A percentile compares a stretch with the other conserved stretches of the same genome.
Conservation (phyloP, 2,113 vertebrate genomes). For the Diadophis punctatus region DNA sequence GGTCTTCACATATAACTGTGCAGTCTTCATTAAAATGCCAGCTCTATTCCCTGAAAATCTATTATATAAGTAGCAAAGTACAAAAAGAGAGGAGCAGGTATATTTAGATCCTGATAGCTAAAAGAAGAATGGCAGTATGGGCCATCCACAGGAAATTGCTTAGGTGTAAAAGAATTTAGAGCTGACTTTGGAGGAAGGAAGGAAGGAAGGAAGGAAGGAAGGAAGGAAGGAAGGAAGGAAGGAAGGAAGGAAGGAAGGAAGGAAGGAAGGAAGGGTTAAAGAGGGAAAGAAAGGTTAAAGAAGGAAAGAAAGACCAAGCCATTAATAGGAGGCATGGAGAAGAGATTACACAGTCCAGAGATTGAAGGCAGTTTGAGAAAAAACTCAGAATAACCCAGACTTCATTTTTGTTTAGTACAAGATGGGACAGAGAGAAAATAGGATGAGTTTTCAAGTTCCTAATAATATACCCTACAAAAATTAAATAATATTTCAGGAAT, state of each 20-base stretch:
- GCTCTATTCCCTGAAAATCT: background rate
- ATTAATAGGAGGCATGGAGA: background rate
- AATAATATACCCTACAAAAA: background rate
- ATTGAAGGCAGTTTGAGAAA: background rate
- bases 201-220: background rate
- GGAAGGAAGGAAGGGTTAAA: background rate
- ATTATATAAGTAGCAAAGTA: background rate
- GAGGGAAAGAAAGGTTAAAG: background rate
- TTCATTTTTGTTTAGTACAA: background rate
- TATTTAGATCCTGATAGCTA: background rate
- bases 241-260: background rate
- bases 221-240: background rate
- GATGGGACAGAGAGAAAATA: background rate
- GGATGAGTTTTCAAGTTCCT: background rate
- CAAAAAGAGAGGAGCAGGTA: background rate
- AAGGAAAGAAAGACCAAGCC: background rate
- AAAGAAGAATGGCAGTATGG: background rate
- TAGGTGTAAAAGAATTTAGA: background rate
- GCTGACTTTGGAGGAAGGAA: background rate
- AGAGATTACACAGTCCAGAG: background rate
- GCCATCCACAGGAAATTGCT: background rate
- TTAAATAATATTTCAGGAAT: background rate
- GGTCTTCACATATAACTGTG: background rate
- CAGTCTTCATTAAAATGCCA: background rate
- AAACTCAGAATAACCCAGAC: background rate